phyloP scores from a whole-genome alignment of 2,113 vertebrate species.

The Elaphurus davidianus region DNA sequence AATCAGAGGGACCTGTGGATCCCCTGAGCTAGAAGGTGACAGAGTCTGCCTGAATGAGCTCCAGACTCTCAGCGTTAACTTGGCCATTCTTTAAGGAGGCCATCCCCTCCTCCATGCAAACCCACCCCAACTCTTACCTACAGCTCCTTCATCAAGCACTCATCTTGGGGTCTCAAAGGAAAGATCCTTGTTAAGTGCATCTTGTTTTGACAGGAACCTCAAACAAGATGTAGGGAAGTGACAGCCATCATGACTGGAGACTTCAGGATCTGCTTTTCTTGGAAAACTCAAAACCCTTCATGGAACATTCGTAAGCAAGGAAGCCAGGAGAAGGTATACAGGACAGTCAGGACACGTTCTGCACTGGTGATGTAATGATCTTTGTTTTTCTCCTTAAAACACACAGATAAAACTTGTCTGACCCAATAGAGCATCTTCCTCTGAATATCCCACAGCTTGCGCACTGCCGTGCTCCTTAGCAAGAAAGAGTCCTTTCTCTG shows the following conservation, averaged over 20 bases:
- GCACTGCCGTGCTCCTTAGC: background rate
- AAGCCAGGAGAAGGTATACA: rapidly evolving
- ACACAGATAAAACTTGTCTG: background rate
- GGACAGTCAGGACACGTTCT: background rate
- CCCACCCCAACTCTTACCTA: no score
- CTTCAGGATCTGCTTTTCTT: rapidly evolving
- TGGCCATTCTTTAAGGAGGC: background rate
- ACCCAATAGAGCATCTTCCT: background rate
- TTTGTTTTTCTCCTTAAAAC: background rate
- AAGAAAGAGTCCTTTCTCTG: background rate
- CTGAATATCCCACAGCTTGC: background rate
- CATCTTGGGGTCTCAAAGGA: background rate
- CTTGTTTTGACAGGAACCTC: background rate
- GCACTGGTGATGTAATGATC: background rate
- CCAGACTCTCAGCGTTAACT: background rate
- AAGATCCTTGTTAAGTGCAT: background rate
- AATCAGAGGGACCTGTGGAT: background rate
- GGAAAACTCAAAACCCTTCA: background rate
- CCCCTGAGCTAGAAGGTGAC: rapidly evolving
- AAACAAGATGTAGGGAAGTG: no score
- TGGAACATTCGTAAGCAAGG: background rate
- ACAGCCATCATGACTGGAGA: rapidly evolving
- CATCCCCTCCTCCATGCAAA: background rate
- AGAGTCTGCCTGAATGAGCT: background rate
- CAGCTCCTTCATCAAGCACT: no score